Base-by-base conservation (phyloP, 2,797 vertebrate genomes). In the Coccyzus lansbergi region DNA sequence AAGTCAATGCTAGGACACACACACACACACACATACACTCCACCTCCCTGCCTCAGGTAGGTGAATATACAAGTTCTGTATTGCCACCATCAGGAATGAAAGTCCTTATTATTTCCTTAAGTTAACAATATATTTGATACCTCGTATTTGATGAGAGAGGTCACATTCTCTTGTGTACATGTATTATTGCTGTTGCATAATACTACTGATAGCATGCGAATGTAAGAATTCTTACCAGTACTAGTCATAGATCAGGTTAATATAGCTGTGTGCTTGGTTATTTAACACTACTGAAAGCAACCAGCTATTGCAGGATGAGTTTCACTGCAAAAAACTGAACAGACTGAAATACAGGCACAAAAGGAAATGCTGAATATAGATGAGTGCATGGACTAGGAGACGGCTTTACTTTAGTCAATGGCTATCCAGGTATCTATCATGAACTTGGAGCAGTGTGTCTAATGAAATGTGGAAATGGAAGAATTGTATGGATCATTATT, bases 401-500 rank as follows among this genome's bases (percentile, higher is more conserved):
- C 5, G 56, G 28, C 8, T 82, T 86, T 62, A 44, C n/a, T 55
- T 76, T 33, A 80, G 71, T 51, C 46, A 42, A 11, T 80, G 38
- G 62, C 31, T 83, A 18, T 48, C 22, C 42, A 67, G n/a, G 9
- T 86, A 72, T 65, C 42, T 88, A 40, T 79, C 38, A 52, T 7
- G 20, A 88, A 36, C 88, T 91, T 62, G 64, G 31, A 78, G 7
- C 6, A 24, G 12, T 34, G 10, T 55, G 38, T 72, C 55, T 62
- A 69, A 69, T 42, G 48, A 59, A 59, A 87, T 58, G 53, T 60
- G 71, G 36, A 92, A 91, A 52, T 29, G 31, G 33, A 91, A 91
- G 46, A 89, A 59, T 12, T 64, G 15, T 34, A 29, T 42, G 59
- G 33, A 76, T 9, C 9, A 53, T 60, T 21, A n/a, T 18, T 49